Conservation (phyloP, 2,797 vertebrate species). For the Danio jaintianensis region DNA sequence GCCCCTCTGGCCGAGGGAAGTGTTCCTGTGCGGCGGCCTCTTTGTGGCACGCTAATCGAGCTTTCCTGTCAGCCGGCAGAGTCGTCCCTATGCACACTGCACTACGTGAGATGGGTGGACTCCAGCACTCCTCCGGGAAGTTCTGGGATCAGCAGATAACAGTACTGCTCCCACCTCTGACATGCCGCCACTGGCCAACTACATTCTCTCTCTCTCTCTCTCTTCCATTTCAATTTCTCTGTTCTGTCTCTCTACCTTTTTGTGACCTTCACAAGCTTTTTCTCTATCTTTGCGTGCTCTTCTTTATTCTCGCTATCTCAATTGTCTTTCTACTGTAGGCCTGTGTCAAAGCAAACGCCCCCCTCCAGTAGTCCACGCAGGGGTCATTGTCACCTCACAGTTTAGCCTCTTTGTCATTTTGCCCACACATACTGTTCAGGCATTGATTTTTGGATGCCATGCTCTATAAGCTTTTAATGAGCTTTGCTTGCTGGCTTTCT, state of each 20-base stretch:
- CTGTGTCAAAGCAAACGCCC: slow-evolving; percentile 27
- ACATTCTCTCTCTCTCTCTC: slow-evolving; percentile 32
- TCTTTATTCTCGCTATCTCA: slow-evolving; percentile 34
- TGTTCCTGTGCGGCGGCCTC: slow-evolving; percentile 81
- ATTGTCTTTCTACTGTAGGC: slow-evolving; percentile 44
- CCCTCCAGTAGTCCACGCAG: slow-evolving; percentile 31
- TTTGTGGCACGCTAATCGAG: slow-evolving; percentile 85
- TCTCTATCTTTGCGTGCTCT: slow-evolving; percentile 18
- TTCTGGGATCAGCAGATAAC: slow-evolving; percentile 94
- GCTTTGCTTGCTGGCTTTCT: slow-evolving; percentile 20
- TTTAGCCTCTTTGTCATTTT: slow-evolving; percentile 50
- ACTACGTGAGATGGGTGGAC: slow-evolving; percentile 80
- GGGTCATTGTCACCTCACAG: slow-evolving; percentile 48
- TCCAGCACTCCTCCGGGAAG: slow-evolving; percentile 88
- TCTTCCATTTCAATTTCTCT: slow-evolving; percentile 24
- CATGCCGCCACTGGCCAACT: slow-evolving; percentile 68
- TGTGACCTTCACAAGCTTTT: slow-evolving; percentile 34
- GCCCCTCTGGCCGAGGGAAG: slow-evolving; percentile 78
- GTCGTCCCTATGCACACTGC: slow-evolving; percentile 69
- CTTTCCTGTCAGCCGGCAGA: slow-evolving; percentile 87
- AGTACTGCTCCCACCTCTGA: slow-evolving; percentile 75
- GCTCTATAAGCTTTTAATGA: slow-evolving; percentile 52
- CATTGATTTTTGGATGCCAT: slow-evolving; percentile 45
- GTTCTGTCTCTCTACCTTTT: slow-evolving; percentile 17
- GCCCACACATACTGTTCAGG: slow-evolving; percentile 42